A percentile compares a stretch with the other conserved stretches of the same genome.
phyloP scores from a whole-genome alignment of 1,140 invertebrate species.

The Macrobrachium nipponense region DNA sequence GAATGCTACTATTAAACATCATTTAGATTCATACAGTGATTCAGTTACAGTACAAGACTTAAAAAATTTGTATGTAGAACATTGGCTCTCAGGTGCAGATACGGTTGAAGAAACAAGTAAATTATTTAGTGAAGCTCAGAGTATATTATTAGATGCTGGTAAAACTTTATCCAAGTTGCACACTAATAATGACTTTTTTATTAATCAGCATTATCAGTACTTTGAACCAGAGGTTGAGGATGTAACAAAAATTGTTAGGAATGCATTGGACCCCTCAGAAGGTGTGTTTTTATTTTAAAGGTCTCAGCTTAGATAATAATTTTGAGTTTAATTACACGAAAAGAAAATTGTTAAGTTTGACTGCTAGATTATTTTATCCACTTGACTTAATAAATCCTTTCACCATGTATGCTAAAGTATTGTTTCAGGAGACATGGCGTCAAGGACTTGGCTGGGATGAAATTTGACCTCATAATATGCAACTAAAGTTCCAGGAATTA shows the following conservation, averaged over 20 bases:
- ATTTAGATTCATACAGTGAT: background rate
- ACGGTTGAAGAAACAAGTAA: constrained; percentile 14
- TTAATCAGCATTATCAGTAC: no score
- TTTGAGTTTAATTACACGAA: no score
- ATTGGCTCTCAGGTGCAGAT: constrained; percentile 1
- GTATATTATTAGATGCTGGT: no score
- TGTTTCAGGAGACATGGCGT: background rate
- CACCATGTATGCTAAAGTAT: constrained; percentile 9
- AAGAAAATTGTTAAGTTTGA: background rate
- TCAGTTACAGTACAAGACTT: background rate
- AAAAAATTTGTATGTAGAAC: constrained; percentile 2
- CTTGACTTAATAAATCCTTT: background rate
- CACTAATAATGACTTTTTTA: no score
- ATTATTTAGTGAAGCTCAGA: background rate
- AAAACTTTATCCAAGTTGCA: no score
- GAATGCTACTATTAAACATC: background rate
- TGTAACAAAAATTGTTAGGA: no score
- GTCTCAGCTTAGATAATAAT: no score
- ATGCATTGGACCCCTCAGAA: no score
- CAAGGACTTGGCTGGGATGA: background rate
- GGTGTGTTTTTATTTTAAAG: no score
- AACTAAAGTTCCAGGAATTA: background rate
- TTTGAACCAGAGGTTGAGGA: no score
- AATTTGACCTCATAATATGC: background rate
- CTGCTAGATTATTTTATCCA: background rate